A percentile compares a stretch with the other conserved stretches of the same genome.
Evolutionary conservation across 2,113 vertebrate species (phyloP).

Genomic region (Propithecus coquereli): DNA sequence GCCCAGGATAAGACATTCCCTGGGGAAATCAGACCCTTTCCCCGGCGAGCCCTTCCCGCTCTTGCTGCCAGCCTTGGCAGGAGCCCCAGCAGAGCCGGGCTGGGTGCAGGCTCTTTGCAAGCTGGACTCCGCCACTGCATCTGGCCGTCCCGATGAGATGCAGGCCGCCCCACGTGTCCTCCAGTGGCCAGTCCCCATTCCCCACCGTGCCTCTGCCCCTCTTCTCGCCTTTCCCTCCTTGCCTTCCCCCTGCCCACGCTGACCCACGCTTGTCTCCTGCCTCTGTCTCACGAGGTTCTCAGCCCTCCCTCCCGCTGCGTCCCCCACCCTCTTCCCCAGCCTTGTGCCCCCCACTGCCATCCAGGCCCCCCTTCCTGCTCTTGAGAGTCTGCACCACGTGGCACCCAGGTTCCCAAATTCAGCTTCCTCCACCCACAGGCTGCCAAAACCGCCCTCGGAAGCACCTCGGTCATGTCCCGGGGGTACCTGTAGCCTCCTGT

Average conservation of each 20-base stretch:
- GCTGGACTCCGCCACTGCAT: background rate
- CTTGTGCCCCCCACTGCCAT: background rate
- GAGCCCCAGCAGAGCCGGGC: background rate
- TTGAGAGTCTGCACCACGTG: background rate
- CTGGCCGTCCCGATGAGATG: background rate
- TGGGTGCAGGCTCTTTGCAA: background rate
- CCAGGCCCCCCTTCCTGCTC: background rate
- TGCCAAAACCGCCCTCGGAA: background rate
- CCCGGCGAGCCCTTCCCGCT: too few relatives aligned
- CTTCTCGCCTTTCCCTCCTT: background rate
- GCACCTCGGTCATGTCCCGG: background rate
- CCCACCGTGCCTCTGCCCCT: too few relatives aligned
- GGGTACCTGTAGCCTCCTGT: background rate
- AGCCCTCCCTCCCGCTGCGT: accelerated
- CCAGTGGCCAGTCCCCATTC: background rate
- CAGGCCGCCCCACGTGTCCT: background rate
- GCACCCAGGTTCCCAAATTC: background rate
- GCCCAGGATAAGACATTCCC: background rate
- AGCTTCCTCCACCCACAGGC: background rate
- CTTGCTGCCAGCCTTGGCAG: background rate
- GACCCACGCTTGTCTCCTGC: background rate
- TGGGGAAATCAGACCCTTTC: background rate
- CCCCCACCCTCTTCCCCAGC: background rate
- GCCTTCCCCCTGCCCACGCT: background rate
- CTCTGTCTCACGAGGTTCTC: background rate